Evolutionary conservation across 2,113 vertebrate species (phyloP), one percentile per base, ranked within the genome.

Genomic region (Dipodomys spectabilis): DNA sequence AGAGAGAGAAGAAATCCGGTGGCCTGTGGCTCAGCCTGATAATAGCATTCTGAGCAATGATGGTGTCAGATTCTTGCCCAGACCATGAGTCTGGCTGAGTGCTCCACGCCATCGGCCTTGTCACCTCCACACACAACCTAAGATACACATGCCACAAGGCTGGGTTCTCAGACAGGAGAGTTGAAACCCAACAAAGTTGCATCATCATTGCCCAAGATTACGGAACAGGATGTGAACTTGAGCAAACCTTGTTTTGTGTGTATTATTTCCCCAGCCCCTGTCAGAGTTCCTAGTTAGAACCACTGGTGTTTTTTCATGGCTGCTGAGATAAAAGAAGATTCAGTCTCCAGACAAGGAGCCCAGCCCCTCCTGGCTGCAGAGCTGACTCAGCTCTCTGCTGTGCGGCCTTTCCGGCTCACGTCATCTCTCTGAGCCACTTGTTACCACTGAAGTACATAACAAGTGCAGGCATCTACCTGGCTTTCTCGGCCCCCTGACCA

Each of bases 81-180:
- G 15, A 5, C 32, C 9, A 0, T 1, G 6, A 64, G 18, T 35
- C 35, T 8, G 30, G 32, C 39, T 7, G 15, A 0, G 0, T 9
- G 28, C 8, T 9, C 39, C 39, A 12, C 1, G 49, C 12, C 49
- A 49, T 49, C 49, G 9, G 49, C 9, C 49, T 12, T 49, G 49
- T 49, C 9, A 49, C 9, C 49, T 49, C 49, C 12, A 49, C 8
- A 12, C 49, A 49, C 49, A 49, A 49, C 9, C 49, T 19, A 39
- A 53, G 28, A 32, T 18, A 19, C 3, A 8, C 0, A 0, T 7
- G 23, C 19, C 7, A 0, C 1, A 11, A 11, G 32, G 5, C 39
- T 20, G 20, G 45, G 28, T 78, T 87, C 71, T 86, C 22, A 2
- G 8, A 60, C 3, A 3, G 69, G 22, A 65, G 6, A 44, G 60